Evolutionary conservation across 2,797 vertebrate species (phyloP).

Genomic region (Pseudochirops corinnae): DNA sequence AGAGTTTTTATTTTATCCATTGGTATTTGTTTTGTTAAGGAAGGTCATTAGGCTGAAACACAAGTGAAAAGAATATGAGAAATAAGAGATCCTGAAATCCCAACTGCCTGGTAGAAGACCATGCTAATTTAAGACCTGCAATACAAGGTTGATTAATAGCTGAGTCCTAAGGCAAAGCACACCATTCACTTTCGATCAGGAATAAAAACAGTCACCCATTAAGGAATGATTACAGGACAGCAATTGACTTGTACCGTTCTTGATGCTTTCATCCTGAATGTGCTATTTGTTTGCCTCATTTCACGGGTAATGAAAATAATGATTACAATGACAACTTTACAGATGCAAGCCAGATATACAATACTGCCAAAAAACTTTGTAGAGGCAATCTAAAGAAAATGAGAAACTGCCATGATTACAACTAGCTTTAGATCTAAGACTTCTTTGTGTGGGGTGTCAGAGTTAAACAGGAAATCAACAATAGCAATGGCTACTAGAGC

Average conservation of each 20-base stretch:
- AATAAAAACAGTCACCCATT: slow-evolving; percentile 44
- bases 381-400: background rate
- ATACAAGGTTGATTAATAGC: slow-evolving; percentile 29
- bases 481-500: background rate
- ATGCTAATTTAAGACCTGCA: background rate
- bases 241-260: background rate
- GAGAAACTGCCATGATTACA: background rate
- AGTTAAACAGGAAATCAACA: slow-evolving; percentile 8
- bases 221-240: slow-evolving; percentile 34
- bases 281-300: slow-evolving; percentile 45
- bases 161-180: slow-evolving; percentile 35
- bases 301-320: slow-evolving; percentile 63
- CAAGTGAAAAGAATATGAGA: background rate
- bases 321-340: slow-evolving; percentile 31
- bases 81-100: slow-evolving; percentile 39
- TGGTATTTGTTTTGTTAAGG: slow-evolving; percentile 38
- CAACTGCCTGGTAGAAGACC: background rate
- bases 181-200: slow-evolving; percentile 32
- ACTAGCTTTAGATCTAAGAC: slow-evolving; percentile 21
- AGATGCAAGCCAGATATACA: background rate
- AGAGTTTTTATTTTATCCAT: background rate
- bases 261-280: slow-evolving; percentile 34
- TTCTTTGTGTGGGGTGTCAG: slow-evolving; percentile 30
- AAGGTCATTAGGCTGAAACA: slow-evolving; percentile 44
- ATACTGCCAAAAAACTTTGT: background rate